Evolutionary conservation across 2,888 invertebrate species (phyloP).

Genomic region (Ariolimax columbianus): DNA sequence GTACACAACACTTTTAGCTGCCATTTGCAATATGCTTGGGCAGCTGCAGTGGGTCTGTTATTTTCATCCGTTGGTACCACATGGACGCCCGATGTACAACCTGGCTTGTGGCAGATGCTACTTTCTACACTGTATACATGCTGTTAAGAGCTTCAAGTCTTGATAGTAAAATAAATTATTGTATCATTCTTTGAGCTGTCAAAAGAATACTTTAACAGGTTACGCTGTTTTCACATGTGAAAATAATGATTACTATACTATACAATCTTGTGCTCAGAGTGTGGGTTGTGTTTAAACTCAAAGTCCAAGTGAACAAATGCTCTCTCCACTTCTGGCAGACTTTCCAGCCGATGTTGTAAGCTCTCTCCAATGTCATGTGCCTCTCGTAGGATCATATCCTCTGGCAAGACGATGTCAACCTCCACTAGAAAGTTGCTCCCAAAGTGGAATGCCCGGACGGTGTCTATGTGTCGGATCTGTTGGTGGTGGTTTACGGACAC

Average conservation of each 20-base stretch:
- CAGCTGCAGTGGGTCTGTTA: no score
- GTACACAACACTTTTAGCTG: no score
- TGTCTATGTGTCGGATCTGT: slow-evolving; percentile 77
- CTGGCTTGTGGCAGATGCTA: no score
- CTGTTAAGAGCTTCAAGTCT: no score
- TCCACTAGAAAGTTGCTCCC: slow-evolving; percentile 80
- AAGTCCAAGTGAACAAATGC: slow-evolving; percentile 81
- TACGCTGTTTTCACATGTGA: neutral
- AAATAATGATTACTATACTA: slow-evolving; percentile 52
- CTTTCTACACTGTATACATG: neutral
- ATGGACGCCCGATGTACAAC: no score
- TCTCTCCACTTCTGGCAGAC: slow-evolving; percentile 79
- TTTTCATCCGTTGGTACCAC: no score
- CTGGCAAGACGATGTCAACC: slow-evolving; percentile 79
- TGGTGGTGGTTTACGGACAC: slow-evolving; percentile 74
- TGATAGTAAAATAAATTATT: no score
- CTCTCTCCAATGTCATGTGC: slow-evolving; percentile 80
- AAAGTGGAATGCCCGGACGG: slow-evolving; percentile 81
- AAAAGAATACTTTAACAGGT: neutral
- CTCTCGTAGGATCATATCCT: slow-evolving; percentile 77
- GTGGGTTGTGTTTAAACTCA: slow-evolving; percentile 79
- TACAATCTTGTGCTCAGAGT: slow-evolving; percentile 79
- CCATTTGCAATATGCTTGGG: no score
- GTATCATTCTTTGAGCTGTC: neutral
- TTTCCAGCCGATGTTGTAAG: slow-evolving; percentile 80